Evolutionary conservation across 1,140 invertebrate species (phyloP), one percentile per base, ranked within the genome.

Genomic region (Armadillidium nasatum): DNA sequence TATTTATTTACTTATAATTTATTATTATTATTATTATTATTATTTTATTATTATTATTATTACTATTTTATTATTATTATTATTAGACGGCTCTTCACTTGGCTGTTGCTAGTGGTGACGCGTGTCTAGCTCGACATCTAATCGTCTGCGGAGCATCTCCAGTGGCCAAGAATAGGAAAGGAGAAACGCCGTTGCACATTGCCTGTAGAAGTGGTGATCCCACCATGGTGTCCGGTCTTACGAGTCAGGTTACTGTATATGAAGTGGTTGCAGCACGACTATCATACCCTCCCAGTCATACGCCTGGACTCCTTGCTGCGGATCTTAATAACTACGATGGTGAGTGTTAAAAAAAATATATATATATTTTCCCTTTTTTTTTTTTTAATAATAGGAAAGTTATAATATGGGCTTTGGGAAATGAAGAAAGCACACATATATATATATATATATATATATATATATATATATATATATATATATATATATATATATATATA

Each of bases 31-130:
- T n/a, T n/a, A n/a, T n/a, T n/a, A n/a, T n/a, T n/a, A n/a, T n/a
- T n/a, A n/a, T n/a, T n/a, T n/a, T n/a, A n/a, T n/a, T n/a, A n/a
- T n/a, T n/a, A n/a, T n/a, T n/a, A n/a, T n/a, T n/a, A n/a, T n/a
- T n/a, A n/a, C n/a, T n/a, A n/a, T n/a, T 33, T 33, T 33, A 33
- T 33, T 33, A 33, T 33, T 33, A 3, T 33, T 33, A 33, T 33
- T 71, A 3, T 68, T 74, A 82, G 81, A 82, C 81, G 50, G 88
- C 92, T 0, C 87, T 97, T 43, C 94, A 96, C 84, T 89, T 93
- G 80, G 92, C 93, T 19, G 89, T 93, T 44, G 89, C 91, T 82
- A 85, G 85, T 45, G 86, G 89, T 22, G 90, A 93, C 82, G 84
- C 89, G 44, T 85, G 86, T 13, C 84, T 93, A 69, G 85, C 89